Base-by-base conservation (phyloP, 2,113 vertebrate genomes). In the Gasterosteus nipponicus region DNA sequence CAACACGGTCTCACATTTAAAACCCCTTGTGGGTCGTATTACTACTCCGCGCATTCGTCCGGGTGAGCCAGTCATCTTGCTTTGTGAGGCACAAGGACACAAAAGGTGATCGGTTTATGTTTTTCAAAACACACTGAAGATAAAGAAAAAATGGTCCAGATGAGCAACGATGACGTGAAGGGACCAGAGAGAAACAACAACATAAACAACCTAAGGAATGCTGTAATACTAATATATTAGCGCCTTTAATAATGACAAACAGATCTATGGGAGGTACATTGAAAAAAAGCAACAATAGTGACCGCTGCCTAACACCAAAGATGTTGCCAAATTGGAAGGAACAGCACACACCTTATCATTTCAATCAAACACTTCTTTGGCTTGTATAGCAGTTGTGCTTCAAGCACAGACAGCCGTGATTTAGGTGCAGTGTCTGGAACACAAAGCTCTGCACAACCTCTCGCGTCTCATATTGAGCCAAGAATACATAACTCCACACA, bases 241-340 rank as follows among this genome's bases (percentile, higher is more conserved):
- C 26, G n/a, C 4, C 59, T 65, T 42, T 46, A 31, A 44, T 83
- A 67, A 75, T 61, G 54, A 68, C 18, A 63, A 80, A 38, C 12
- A 68, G 53, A 74, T 75, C 46, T 64, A n/a, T 54, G 47, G 26
- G 54, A 41, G 38, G 38, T 44, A 60, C 12, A 56, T 29, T 58
- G 44, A 53, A 57, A 67, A 38, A 85, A 68, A 7, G 7, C 19
- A 61, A 68, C 62, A 51, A 67, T 44, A 56, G 61, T 69, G 65
- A 57, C 49, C 46, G 2, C 22, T 22, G 6, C 18, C 15, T 62
- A n/a, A 29, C 56, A 29, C 51, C 42, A 2, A 51, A 59, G 39
- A 33, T 51, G 26, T 35, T 83, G 82, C 81, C 79, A 84, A 73
- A 74, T 38, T 63, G 61, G 59, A 66, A 63, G 68, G 71, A 79